These are phyloP conservation scores for Lateolabrax maculatus DNA, from an alignment of 2,797 vertebrate species.

Conservation along the genomic window DNA sequence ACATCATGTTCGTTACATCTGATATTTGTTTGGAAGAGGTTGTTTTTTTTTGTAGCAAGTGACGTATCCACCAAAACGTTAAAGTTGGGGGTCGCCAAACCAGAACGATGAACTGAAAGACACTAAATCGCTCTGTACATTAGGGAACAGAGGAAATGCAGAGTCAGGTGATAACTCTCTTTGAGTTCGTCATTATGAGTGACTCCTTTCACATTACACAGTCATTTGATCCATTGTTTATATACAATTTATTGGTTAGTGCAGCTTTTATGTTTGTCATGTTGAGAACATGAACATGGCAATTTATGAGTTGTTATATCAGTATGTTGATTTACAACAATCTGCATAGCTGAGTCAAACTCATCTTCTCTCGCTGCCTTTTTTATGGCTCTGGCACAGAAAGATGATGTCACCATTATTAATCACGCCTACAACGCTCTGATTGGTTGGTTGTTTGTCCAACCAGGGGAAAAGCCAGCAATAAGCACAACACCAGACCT, in stretches of 20 bases:
- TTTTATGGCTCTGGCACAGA: not conserved
- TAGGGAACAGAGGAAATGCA: not conserved
- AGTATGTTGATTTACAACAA: not conserved
- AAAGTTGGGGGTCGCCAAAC: not conserved
- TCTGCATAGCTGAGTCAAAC: not conserved
- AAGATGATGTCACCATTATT: not conserved
- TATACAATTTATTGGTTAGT: not conserved
- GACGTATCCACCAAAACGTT: not conserved
- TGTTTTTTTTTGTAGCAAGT: not conserved
- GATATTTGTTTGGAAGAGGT: not conserved
- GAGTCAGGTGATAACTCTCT: not conserved
- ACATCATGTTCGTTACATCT: not conserved
- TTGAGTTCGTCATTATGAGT: not conserved
- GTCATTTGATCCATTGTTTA: not conserved
- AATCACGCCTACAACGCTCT: not conserved
- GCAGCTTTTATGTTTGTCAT: not conserved
- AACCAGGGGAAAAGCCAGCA: not conserved
- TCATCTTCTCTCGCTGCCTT: not conserved
- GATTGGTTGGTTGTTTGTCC: not conserved
- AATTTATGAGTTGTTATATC: not conserved
- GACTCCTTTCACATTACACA: no score
- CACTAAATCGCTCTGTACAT: not conserved
- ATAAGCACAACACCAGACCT: not conserved
- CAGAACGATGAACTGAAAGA: not conserved
- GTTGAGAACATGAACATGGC: not conserved